A percentile compares a stretch with the other conserved stretches of the same genome.
Conservation (phyloP, 2,888 invertebrate genomes). For the Polietes domitor region DNA sequence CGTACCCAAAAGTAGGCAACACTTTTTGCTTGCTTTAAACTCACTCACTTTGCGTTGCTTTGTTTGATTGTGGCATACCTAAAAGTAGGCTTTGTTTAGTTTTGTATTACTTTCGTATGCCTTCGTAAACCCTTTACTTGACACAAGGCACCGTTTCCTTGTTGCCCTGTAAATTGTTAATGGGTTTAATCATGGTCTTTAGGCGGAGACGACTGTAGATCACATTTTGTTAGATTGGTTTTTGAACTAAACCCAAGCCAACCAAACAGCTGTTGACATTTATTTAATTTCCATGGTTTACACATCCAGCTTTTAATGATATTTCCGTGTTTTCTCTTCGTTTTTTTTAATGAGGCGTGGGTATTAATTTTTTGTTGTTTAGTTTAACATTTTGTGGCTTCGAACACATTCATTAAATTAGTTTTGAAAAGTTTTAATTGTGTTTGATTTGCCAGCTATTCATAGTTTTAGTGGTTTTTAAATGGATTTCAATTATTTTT, state of each 20-base stretch:
- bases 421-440: background rate
- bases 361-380: background rate
- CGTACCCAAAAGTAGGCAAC: background rate
- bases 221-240: background rate
- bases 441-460: too few relatives aligned
- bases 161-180: background rate
- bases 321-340: background rate
- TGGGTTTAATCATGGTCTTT: background rate
- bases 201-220: background rate
- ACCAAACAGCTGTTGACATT: background rate
- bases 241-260: background rate
- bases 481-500: background rate
- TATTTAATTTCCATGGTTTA: background rate
- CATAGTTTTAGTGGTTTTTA: background rate
- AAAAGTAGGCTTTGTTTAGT: background rate
- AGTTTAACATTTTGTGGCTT: background rate
- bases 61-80: background rate
- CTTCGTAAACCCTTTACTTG: background rate
- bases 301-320: background rate
- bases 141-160: background rate
- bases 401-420: too few relatives aligned
- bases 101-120: too few relatives aligned
- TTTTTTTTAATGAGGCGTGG: background rate
- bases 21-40: background rate
- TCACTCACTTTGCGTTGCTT: background rate